These are phyloP conservation scores for Sylvietta virens DNA, from an alignment of 2,113 vertebrate genomes.

Conservation along the genomic window DNA sequence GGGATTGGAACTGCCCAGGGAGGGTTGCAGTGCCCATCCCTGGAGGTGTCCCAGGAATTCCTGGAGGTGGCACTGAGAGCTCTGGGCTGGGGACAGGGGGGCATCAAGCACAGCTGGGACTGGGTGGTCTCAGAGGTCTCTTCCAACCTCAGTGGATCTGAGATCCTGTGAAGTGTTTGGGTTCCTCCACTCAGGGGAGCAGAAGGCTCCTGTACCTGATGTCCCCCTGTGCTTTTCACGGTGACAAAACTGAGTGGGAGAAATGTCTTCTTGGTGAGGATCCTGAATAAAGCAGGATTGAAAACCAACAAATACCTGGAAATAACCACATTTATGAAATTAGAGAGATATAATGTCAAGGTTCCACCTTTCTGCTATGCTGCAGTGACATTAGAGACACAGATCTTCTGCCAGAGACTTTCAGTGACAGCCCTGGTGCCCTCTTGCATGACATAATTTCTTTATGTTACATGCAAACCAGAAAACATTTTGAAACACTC, in stretches of 20 bases:
- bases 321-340: background rate
- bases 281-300: background rate
- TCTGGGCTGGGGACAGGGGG: background rate
- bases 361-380: background rate
- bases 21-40: background rate
- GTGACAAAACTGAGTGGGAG: background rate
- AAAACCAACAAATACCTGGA: background rate
- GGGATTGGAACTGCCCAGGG: background rate
- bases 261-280: background rate
- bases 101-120: accelerated
- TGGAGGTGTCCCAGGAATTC: background rate
- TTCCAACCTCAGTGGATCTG: background rate
- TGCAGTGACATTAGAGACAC: background rate
- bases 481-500: background rate
- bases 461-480: accelerated
- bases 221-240: background rate
- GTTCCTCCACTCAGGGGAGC: accelerated
- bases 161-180: background rate
- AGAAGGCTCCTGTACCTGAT: background rate
- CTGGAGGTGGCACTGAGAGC: background rate
- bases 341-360: accelerated
- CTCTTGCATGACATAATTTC: background rate
- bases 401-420: background rate
- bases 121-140: background rate
- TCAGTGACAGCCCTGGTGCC: background rate